phyloP scores from a whole-genome alignment of 2,113 vertebrate genomes.

The Rattus norvegicus region DNA sequence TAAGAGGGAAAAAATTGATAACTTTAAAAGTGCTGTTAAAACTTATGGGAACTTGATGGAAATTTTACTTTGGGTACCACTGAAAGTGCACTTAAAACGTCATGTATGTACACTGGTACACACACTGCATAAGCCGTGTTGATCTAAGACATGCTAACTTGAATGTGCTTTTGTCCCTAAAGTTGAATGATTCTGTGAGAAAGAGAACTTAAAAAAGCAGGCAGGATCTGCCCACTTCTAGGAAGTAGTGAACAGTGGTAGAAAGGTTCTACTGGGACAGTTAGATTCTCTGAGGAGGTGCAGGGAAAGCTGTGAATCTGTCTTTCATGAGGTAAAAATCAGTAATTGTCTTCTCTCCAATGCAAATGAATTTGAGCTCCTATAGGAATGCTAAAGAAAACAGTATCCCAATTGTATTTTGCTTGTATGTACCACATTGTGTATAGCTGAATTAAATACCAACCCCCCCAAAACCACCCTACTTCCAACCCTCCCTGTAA shows the following conservation, averaged over 20 bases:
- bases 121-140: conserved; percentile 13
- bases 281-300: conserved; percentile 70
- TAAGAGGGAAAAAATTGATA: conserved; percentile 45
- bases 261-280: conserved; percentile 17
- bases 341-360: conserved; percentile 76
- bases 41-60: conserved; percentile 43
- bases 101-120: background rate
- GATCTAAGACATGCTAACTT: conserved; percentile 35
- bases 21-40: conserved; percentile 54
- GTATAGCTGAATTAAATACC: conserved; percentile 72
- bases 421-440: conserved; percentile 72
- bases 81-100: conserved; percentile 65
- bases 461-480: conserved; percentile 44
- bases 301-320: conserved; percentile 80
- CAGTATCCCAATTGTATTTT: conserved; percentile 74
- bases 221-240: conserved; percentile 63
- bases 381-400: conserved; percentile 79
- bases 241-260: conserved; percentile 64
- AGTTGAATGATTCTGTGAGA: conserved; percentile 73
- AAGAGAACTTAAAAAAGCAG: conserved; percentile 70
- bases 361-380: conserved; percentile 72
- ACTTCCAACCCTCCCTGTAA: conserved; percentile 55
- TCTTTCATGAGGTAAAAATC: conserved; percentile 80
- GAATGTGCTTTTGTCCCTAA: conserved; percentile 65
- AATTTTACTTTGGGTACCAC: conserved; percentile 60